These are phyloP conservation scores for Glyptemys insculpta DNA, from an alignment of 2,797 vertebrate species.

Conservation along the genomic window DNA sequence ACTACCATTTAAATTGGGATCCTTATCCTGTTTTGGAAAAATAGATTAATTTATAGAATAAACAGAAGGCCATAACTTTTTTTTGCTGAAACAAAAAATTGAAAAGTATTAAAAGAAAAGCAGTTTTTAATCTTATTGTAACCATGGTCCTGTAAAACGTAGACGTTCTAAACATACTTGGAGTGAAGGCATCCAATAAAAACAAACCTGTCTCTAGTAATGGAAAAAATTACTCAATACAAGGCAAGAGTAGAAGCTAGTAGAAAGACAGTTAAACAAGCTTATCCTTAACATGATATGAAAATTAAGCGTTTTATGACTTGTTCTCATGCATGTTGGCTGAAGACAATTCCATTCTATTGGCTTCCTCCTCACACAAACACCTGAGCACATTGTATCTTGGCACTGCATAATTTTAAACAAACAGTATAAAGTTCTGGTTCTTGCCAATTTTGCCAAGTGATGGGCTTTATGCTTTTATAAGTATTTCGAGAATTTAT, in stretches of 20 bases:
- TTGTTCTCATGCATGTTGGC: not conserved
- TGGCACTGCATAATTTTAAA: not conserved
- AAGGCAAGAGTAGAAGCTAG: constrained; percentile 66
- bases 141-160: constrained; percentile 47
- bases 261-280: constrained; percentile 69
- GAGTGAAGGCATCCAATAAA: constrained; percentile 74
- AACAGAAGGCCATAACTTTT: not conserved
- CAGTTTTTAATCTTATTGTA: constrained; percentile 61
- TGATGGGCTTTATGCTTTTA: rapidly evolving
- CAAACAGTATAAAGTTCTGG: not conserved
- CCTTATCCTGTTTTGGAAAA: not conserved
- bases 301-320: constrained; percentile 52
- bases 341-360: constrained; percentile 17
- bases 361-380: not conserved
- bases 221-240: constrained; percentile 79
- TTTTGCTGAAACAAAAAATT: not conserved
- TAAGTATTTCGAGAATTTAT: not conserved
- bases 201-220: constrained; percentile 77
- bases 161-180: constrained; percentile 71
- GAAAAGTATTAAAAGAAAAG: not conserved
- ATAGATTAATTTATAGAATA: not conserved
- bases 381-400: rapidly evolving
- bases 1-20: not conserved
- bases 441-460: not conserved
- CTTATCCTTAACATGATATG: constrained; percentile 56